Percentiles rank a stretch among this genome's conserved stretches.
Evolutionary conservation across 2,113 vertebrate genomes (phyloP).

Genomic region (Pholis gunnellus): DNA sequence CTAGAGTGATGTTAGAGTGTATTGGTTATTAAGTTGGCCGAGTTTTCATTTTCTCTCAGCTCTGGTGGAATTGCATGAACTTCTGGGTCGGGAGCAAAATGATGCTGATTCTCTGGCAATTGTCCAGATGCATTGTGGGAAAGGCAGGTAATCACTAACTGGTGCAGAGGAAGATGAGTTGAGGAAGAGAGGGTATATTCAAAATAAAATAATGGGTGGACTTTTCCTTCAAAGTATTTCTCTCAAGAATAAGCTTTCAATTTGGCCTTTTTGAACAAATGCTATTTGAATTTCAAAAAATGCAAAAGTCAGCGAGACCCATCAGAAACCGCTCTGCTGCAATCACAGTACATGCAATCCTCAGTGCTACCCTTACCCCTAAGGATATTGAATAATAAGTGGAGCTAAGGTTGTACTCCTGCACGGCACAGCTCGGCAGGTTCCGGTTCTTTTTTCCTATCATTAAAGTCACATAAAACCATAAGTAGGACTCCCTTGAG

Average conservation of each 20-base stretch:
- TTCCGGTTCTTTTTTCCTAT: conserved; percentile 42
- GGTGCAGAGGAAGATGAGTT: conserved; percentile 23
- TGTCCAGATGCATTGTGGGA: conserved; percentile 22
- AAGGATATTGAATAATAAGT: conserved; percentile 28
- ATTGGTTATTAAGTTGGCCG: not conserved
- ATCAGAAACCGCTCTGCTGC: conserved; percentile 14
- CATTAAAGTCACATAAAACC: conserved; percentile 59
- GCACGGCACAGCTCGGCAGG: not conserved
- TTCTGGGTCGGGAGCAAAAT: conserved; percentile 6
- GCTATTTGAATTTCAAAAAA: conserved; percentile 16
- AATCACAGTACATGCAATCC: conserved; percentile 11
- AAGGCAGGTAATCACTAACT: conserved; percentile 19
- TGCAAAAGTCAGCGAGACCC: conserved; percentile 13
- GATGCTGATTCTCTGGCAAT: conserved; percentile 13
- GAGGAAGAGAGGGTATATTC: not conserved
- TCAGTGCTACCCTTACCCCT: not conserved
- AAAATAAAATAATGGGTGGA: conserved; percentile 5
- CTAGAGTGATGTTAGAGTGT: not conserved
- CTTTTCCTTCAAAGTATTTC: not conserved
- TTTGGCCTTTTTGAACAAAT: conserved; percentile 24
- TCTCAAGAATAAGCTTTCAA: not conserved
- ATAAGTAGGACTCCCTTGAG: conserved; percentile 29
- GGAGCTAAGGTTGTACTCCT: conserved; percentile 26
- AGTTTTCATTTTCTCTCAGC: conserved; percentile 17
- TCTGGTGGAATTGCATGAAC: conserved; percentile 3